Percentiles rank a stretch among this genome's conserved stretches.
These are phyloP conservation scores for Eretmocerus hayati DNA, from an alignment of 2,888 invertebrate genomes.

Conservation along the genomic window DNA sequence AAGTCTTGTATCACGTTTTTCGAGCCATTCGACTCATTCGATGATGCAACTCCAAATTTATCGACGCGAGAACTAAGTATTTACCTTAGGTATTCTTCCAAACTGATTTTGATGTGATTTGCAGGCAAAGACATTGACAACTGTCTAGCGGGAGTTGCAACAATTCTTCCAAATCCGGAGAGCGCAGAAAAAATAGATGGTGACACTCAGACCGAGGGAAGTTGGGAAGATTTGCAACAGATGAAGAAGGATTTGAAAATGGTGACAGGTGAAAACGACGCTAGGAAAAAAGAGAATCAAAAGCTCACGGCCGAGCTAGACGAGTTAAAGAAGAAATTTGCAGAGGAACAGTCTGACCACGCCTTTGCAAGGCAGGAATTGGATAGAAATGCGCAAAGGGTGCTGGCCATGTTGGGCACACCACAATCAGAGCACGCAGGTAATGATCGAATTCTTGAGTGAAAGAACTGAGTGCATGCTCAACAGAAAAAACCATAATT, in stretches of 20 bases:
- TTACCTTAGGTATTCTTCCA: too few relatives aligned
- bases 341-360: conserved; percentile 65
- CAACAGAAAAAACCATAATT: neutral
- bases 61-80: too few relatives aligned
- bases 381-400: conserved; percentile 65
- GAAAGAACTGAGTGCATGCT: neutral
- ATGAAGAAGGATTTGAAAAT: conserved; percentile 53
- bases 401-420: conserved; percentile 55
- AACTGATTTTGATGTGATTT: too few relatives aligned
- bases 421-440: conserved; percentile 40
- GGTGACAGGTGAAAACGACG: conserved; percentile 48
- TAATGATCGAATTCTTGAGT: too few relatives aligned
- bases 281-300: conserved; percentile 47
- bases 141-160: conserved; percentile 56
- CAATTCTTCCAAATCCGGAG: conserved; percentile 38
- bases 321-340: conserved; percentile 56
- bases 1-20: too few relatives aligned
- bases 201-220: conserved; percentile 60
- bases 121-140: conserved; percentile 58
- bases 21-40: too few relatives aligned
- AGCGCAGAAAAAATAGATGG: conserved; percentile 50
- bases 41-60: too few relatives aligned
- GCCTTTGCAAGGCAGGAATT: conserved; percentile 68
- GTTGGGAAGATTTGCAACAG: conserved; percentile 58
- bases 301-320: conserved; percentile 54